These are phyloP conservation scores for Zonitis immaculata DNA, from an alignment of 2,888 invertebrate genomes.

Conservation along the genomic window DNA sequence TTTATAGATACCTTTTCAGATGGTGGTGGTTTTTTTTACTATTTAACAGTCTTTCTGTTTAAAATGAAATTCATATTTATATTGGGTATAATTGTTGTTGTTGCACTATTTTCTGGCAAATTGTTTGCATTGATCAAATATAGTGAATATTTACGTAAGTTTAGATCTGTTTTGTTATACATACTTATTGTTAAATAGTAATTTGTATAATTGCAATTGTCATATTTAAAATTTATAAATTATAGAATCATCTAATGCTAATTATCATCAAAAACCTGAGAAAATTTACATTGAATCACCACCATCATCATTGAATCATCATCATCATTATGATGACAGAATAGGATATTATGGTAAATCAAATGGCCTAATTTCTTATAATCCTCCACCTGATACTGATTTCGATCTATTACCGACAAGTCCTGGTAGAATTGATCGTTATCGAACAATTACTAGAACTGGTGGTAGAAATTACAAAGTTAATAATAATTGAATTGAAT, in stretches of 20 bases:
- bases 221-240: too few relatives aligned
- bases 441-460: conserved; percentile 1
- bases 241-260: not conserved
- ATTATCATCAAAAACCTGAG: conserved; percentile 24
- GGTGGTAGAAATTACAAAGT: too few relatives aligned
- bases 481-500: too few relatives aligned
- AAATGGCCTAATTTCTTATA: not conserved
- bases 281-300: conserved; percentile 24
- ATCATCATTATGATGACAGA: not conserved
- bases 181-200: too few relatives aligned
- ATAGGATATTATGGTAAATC: not conserved
- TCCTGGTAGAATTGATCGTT: not conserved
- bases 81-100: conserved; percentile 31
- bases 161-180: too few relatives aligned
- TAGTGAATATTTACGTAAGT: conserved; percentile 29
- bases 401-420: not conserved
- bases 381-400: not conserved
- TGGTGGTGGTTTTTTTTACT: conserved; percentile 29
- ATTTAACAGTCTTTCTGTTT: conserved; percentile 34
- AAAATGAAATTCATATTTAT: conserved; percentile 38
- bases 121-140: conserved; percentile 35
- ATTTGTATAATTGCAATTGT: too few relatives aligned
- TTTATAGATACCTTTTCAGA: too few relatives aligned
- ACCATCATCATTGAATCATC: not conserved
- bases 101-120: conserved; percentile 35